Evolutionary conservation across 1,140 invertebrate genomes (phyloP).

Genomic region (Orchestia grillus): DNA sequence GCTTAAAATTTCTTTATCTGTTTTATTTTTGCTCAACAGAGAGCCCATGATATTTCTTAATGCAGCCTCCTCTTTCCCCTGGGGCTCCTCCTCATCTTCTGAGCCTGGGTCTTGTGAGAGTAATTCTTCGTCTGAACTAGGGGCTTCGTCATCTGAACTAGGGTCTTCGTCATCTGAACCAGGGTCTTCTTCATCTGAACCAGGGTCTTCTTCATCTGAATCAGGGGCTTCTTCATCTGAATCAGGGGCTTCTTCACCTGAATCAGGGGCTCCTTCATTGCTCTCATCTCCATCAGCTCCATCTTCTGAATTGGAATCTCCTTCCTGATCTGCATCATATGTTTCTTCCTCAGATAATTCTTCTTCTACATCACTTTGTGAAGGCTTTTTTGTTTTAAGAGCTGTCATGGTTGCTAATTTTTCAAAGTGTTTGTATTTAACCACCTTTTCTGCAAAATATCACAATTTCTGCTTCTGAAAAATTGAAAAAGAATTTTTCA

Average conservation of each 20-base stretch:
- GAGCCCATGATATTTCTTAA: background rate
- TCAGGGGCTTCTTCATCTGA: no score
- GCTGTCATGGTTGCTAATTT: background rate
- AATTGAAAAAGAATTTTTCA: background rate
- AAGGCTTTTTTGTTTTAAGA: background rate
- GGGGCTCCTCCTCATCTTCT: background rate
- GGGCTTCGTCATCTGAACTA: background rate
- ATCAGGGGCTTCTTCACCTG: no score
- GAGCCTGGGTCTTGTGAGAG: background rate
- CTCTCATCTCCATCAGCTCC: background rate
- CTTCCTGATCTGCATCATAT: background rate
- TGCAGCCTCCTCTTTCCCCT: background rate
- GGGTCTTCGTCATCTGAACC: background rate
- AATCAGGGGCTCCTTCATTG: background rate
- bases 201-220: no score
- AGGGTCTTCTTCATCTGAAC: no score
- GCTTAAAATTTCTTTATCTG: background rate
- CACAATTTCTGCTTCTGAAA: background rate
- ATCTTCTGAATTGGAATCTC: background rate
- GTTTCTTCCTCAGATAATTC: background rate
- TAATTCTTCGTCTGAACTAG: background rate
- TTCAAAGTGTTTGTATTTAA: background rate
- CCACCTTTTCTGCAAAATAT: background rate
- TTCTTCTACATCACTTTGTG: background rate
- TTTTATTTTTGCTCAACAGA: background rate